These are phyloP conservation scores for Menura novaehollandiae DNA, from an alignment of 2,113 vertebrate species.

Conservation along the genomic window DNA sequence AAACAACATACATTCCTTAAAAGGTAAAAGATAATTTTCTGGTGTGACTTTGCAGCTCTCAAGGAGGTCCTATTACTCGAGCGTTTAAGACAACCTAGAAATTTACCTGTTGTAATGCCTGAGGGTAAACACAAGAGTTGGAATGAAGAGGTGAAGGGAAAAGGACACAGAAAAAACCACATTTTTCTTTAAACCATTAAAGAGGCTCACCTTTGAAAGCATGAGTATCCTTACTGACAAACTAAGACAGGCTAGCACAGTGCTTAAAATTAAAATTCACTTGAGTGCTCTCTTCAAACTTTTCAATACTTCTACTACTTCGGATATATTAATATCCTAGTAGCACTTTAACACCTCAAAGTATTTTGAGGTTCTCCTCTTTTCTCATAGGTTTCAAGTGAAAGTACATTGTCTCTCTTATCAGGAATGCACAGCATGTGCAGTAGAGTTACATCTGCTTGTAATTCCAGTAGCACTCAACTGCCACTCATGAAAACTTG, in stretches of 20 bases:
- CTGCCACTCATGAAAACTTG: background rate
- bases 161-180: background rate
- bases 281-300: background rate
- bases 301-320: background rate
- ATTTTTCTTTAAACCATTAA: background rate
- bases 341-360: background rate
- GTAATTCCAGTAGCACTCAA: background rate
- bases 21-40: background rate
- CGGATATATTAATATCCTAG: background rate
- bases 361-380: background rate
- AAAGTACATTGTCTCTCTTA: background rate
- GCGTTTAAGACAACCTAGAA: background rate
- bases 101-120: background rate
- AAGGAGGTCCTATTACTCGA: background rate
- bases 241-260: background rate
- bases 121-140: background rate
- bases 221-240: background rate
- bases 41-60: background rate
- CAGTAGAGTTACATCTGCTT: background rate
- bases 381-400: background rate
- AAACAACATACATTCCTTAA: background rate
- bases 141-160: background rate
- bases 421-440: rapidly evolving
- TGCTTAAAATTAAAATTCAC: background rate
- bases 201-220: background rate